Conservation (phyloP, 2,797 vertebrate genomes). For the Brachyrhaphis roseni region DNA sequence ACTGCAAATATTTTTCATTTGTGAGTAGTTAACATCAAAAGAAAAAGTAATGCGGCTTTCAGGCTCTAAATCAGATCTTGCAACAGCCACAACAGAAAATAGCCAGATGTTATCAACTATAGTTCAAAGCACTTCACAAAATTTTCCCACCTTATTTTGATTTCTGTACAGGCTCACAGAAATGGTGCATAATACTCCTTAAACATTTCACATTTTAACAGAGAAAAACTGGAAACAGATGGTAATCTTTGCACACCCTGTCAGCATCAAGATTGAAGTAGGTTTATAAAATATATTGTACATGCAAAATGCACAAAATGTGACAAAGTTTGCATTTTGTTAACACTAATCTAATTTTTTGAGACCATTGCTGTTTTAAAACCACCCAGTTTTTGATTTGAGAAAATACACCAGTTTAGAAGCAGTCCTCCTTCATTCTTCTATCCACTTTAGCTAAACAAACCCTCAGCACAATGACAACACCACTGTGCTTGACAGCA, state of each 20-base stretch:
- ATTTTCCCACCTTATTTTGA: background rate
- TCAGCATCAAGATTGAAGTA: background rate
- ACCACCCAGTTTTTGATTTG: background rate
- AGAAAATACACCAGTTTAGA: background rate
- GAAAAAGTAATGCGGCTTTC: background rate
- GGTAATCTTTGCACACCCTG: slow-evolving; percentile 13
- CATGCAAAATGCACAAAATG: too few relatives aligned
- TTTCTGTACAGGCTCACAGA: background rate
- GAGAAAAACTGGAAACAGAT: slow-evolving; percentile 6
- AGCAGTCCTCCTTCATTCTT: background rate
- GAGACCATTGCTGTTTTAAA: background rate
- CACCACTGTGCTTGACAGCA: background rate
- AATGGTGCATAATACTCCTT: background rate
- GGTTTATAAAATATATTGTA: background rate
- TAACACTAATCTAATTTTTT: background rate
- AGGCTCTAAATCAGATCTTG: slow-evolving; percentile 2
- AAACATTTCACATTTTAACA: slow-evolving; percentile 12
- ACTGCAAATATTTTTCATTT: background rate
- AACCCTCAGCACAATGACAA: background rate
- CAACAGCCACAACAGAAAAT: slow-evolving; percentile 1
- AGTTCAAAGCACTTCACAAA: background rate
- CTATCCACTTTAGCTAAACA: background rate
- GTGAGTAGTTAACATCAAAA: background rate
- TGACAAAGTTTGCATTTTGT: too few relatives aligned
- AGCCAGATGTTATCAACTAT: background rate